Evolutionary conservation across 92 coral and sea anemone species (phyloP), one percentile per base, ranked within the genome.

Genomic region (Paragorgia papillata): DNA sequence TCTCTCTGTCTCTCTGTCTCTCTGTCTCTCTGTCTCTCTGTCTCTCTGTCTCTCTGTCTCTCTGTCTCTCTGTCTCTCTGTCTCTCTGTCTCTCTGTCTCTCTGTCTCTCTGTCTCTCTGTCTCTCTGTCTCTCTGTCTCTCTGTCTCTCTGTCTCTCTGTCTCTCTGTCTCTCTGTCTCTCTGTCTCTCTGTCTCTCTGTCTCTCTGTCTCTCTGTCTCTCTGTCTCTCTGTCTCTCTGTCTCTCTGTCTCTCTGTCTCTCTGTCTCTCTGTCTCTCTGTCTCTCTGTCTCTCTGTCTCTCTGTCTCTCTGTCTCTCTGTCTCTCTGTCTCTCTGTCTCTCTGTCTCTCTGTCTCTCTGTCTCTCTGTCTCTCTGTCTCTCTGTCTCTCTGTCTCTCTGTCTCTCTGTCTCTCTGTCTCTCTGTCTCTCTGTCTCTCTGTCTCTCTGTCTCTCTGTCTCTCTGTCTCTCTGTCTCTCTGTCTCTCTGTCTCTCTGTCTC

Each of bases 201-300:
- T 15, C 66, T 59, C 66, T 59, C 66, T 59, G 25, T 59, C 66
- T 15, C 66, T 59, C 66, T 59, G 25, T 15, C 66, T 59, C 66
- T 15, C 66, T 59, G 25, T 59, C 66, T 59, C 66, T 59, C 66
- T 15, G 25, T 59, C 66, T 59, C 26, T 59, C 66, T 59, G 25
- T 15, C 66, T 59, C 66, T 15, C 66, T 59, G 2, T 59, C 66
- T 59, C 66, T 59, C 66, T 15, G 25, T 59, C 66, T 15, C 26
- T 59, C 66, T 59, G 25, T 59, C 66, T 59, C 66, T 15, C 26
- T 59, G 25, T 59, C 66, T 15, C 66, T 59, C 66, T 15, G 25
- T 59, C 66, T 59, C 66, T 59, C 26, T 59, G 25, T 15, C 66
- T 59, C 66, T 59, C 66, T 15, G 25, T 59, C 66, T 15, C 66